A percentile compares a stretch with the other conserved stretches of the same genome.
Evolutionary conservation across 1,140 invertebrate genomes (phyloP).

Genomic region (Drosophila nasuta): DNA sequence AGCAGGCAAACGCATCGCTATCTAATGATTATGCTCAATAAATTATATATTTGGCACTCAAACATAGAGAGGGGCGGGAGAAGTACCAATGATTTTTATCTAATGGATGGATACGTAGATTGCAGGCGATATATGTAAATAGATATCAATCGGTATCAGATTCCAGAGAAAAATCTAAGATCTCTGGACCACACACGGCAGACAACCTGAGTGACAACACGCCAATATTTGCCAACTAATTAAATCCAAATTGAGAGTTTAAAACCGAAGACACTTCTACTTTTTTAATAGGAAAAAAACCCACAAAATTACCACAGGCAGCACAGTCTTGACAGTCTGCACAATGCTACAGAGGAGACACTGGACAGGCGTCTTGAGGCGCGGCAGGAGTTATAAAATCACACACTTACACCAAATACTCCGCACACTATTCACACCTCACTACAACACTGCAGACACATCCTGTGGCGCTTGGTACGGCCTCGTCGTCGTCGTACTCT

Average conservation of each 20-base stretch:
- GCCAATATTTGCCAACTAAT: slow-evolving; percentile 66
- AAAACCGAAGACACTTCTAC: slow-evolving; percentile 39
- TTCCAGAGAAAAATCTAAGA: slow-evolving; percentile 44
- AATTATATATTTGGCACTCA: slow-evolving; percentile 73
- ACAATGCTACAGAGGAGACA: background rate
- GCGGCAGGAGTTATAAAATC: slow-evolving; percentile 64
- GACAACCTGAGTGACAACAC: slow-evolving; percentile 35
- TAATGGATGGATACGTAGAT: slow-evolving; percentile 9
- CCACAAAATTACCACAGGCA: slow-evolving; percentile 72
- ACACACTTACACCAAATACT: slow-evolving; percentile 16
- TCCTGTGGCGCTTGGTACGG: slow-evolving; percentile 80
- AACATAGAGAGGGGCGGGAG: background rate
- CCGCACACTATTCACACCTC: slow-evolving; percentile 39
- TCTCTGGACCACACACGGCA: slow-evolving; percentile 42
- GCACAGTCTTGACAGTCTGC: slow-evolving; percentile 3
- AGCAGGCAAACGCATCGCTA: slow-evolving; percentile 14
- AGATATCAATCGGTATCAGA: background rate
- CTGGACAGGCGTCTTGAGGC: slow-evolving; percentile 40
- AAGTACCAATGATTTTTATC: slow-evolving; percentile 14
- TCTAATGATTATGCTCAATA: slow-evolving; percentile 60
- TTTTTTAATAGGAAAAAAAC: slow-evolving; percentile 70
- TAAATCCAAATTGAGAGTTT: slow-evolving; percentile 67
- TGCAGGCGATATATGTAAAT: background rate
- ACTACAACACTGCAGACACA: slow-evolving; percentile 62
- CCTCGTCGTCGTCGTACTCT: slow-evolving; percentile 31